A percentile compares a stretch with the other conserved stretches of the same genome.
These are phyloP conservation scores for Phalangium opilio DNA, from an alignment of 2,888 invertebrate species.

Conservation along the genomic window DNA sequence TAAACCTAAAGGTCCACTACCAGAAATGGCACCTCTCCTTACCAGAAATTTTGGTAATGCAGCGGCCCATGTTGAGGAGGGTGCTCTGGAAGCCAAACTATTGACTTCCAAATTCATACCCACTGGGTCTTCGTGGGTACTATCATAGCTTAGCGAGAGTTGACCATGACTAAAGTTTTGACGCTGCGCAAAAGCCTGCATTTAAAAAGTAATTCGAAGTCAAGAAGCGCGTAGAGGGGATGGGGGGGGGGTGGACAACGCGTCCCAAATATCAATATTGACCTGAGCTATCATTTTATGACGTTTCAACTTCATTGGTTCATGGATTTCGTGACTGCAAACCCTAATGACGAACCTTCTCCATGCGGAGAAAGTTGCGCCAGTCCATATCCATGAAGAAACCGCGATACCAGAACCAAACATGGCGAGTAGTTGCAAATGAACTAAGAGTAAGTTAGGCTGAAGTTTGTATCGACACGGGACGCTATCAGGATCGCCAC, in stretches of 20 bases:
- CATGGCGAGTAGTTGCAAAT: slow-evolving; percentile 62
- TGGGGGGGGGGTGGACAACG: too few species aligned
- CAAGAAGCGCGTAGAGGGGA: too few species aligned
- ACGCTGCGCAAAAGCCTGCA: slow-evolving; percentile 68
- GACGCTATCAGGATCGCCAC: not conserved
- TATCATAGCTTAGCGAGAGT: slow-evolving; percentile 71
- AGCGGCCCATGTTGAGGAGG: slow-evolving; percentile 83
- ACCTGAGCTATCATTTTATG: slow-evolving; percentile 65
- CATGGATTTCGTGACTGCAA: slow-evolving; percentile 25
- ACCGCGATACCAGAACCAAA: slow-evolving; percentile 73
- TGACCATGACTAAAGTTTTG: slow-evolving; percentile 65
- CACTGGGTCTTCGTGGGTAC: slow-evolving; percentile 78
- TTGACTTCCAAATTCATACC: slow-evolving; percentile 41
- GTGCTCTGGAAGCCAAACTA: slow-evolving; percentile 56
- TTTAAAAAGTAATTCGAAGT: too few species aligned
- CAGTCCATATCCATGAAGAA: slow-evolving; percentile 90
- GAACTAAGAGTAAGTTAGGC: slow-evolving; percentile 66
- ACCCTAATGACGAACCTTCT: slow-evolving; percentile 60
- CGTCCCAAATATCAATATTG: too few species aligned
- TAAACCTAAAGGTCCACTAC: slow-evolving; percentile 30
- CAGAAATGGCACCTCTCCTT: slow-evolving; percentile 63
- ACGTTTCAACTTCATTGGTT: slow-evolving; percentile 45
- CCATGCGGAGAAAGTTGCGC: slow-evolving; percentile 70
- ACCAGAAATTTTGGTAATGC: slow-evolving; percentile 72
- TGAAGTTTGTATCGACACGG: slow-evolving; percentile 49